These are phyloP conservation scores for Mormyrops boulengeri DNA, from an alignment of 2,797 vertebrate genomes.

Conservation along the genomic window DNA sequence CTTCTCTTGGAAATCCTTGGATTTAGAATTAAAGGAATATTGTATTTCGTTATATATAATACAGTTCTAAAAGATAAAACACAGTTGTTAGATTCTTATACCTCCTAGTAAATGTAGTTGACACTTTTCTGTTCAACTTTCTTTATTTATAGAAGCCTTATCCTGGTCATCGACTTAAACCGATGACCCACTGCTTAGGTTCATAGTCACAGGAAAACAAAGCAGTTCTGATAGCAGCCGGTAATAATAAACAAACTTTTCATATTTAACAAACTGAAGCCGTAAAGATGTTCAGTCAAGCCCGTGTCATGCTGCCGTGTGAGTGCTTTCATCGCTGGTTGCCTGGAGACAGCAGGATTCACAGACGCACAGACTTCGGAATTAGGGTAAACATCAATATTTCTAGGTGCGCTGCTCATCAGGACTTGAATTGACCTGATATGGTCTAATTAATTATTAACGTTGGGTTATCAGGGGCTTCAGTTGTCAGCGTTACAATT, in stretches of 20 bases:
- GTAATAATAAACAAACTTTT: neutral
- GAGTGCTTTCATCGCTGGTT: neutral
- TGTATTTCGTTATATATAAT: neutral
- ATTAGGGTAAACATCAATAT: neutral
- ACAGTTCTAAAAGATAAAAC: neutral
- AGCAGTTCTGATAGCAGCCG: neutral
- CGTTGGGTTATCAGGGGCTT: neutral
- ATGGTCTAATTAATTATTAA: neutral
- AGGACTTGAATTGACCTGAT: neutral
- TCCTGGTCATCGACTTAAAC: neutral
- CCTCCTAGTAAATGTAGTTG: neutral
- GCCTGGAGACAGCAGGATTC: neutral
- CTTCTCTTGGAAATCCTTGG: neutral
- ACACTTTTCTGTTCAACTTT: neutral
- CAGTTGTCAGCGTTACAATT: neutral
- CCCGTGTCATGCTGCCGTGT: neutral
- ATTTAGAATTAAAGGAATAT: neutral
- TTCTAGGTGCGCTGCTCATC: neutral
- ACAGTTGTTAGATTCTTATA: neutral
- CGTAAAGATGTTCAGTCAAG: neutral
- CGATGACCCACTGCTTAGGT: neutral
- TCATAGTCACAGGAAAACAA: neutral
- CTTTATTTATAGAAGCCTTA: neutral
- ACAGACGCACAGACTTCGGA: neutral
- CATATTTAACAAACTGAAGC: neutral